phyloP scores from a whole-genome alignment of 2,888 invertebrate species.

The Drosophila bunnanda region DNA sequence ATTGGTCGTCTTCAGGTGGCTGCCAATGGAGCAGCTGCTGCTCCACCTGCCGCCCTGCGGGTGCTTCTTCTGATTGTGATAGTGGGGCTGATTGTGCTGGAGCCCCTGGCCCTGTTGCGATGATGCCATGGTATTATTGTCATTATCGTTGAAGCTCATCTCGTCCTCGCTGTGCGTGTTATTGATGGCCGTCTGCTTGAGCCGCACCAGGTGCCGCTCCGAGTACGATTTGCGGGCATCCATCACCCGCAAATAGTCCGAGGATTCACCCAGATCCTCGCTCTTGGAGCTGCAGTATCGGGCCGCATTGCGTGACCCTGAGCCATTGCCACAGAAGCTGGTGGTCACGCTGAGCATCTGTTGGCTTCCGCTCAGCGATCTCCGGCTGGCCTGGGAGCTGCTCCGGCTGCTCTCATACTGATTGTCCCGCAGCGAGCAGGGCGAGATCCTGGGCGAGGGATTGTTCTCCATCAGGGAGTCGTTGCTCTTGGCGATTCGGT shows the following conservation, averaged over 20 bases:
- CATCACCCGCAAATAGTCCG: slow-evolving; percentile 79
- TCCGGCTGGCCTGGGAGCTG: slow-evolving; percentile 74
- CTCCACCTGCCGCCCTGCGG: slow-evolving; percentile 71
- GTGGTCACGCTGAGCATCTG: slow-evolving; percentile 76
- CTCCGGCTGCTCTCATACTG: slow-evolving; percentile 79
- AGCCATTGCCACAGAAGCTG: slow-evolving; percentile 77
- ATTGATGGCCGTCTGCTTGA: slow-evolving; percentile 84
- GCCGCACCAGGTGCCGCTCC: slow-evolving; percentile 83
- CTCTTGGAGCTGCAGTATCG: slow-evolving; percentile 83
- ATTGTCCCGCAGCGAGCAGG: slow-evolving; percentile 82
- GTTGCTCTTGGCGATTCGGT: slow-evolving; percentile 84
- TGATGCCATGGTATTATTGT: slow-evolving; percentile 80
- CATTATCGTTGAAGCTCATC: slow-evolving; percentile 83
- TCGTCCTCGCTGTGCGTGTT: slow-evolving; percentile 83
- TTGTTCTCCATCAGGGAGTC: slow-evolving; percentile 84
- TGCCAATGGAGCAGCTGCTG: slow-evolving; percentile 82
- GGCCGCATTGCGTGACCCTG: slow-evolving; percentile 47
- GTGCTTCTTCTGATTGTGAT: slow-evolving; percentile 29
- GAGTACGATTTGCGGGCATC: slow-evolving; percentile 83
- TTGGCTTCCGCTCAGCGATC: slow-evolving; percentile 66
- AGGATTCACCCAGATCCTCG: slow-evolving; percentile 81
- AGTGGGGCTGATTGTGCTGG: slow-evolving; percentile 51
- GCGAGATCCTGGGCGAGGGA: slow-evolving; percentile 76
- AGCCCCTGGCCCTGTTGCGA: slow-evolving; percentile 15
- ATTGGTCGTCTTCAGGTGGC: slow-evolving; percentile 83